phyloP scores from a whole-genome alignment of 1,140 invertebrate genomes.

The Prorops nasuta region DNA sequence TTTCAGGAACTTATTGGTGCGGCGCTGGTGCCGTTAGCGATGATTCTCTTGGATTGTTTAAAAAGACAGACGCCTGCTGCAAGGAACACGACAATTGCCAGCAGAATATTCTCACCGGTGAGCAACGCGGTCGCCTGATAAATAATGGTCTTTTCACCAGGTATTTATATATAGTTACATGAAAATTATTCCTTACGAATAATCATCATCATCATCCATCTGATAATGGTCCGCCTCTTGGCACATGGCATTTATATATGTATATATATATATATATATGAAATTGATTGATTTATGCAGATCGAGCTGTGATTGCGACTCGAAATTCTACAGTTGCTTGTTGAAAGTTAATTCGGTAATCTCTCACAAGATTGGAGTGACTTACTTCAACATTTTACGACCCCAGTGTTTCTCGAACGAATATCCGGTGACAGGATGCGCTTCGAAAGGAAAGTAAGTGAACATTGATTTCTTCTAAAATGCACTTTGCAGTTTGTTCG shows the following conservation, averaged over 20 bases:
- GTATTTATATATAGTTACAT: slow-evolving; percentile 16
- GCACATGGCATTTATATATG: too few relatives aligned
- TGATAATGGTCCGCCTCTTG: too few relatives aligned
- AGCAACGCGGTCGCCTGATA: slow-evolving; percentile 15
- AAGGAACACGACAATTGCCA: slow-evolving; percentile 42
- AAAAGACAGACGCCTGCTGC: slow-evolving; percentile 59
- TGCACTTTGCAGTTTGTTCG: too few relatives aligned
- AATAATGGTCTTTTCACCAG: slow-evolving; percentile 53
- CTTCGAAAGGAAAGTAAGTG: slow-evolving; percentile 52
- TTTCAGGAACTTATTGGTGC: slow-evolving; percentile 61
- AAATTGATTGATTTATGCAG: slow-evolving; percentile 40
- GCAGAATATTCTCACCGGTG: slow-evolving; percentile 22
- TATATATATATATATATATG: too few relatives aligned
- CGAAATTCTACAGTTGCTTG: slow-evolving; percentile 59
- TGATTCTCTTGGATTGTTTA: slow-evolving; percentile 55
- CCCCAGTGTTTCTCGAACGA: slow-evolving; percentile 59
- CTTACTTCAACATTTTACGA: slow-evolving; percentile 59
- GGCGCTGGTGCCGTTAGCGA: slow-evolving; percentile 55
- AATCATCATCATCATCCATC: too few relatives aligned
- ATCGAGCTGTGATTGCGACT: slow-evolving; percentile 62
- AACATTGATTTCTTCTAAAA: too few relatives aligned
- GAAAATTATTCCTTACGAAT: too few relatives aligned
- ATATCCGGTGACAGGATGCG: slow-evolving; percentile 57
- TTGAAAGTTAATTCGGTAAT: slow-evolving; percentile 50
- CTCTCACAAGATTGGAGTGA: slow-evolving; percentile 56